These are phyloP conservation scores for Tachycineta bicolor DNA, from an alignment of 2,113 vertebrate species.

Conservation along the genomic window DNA sequence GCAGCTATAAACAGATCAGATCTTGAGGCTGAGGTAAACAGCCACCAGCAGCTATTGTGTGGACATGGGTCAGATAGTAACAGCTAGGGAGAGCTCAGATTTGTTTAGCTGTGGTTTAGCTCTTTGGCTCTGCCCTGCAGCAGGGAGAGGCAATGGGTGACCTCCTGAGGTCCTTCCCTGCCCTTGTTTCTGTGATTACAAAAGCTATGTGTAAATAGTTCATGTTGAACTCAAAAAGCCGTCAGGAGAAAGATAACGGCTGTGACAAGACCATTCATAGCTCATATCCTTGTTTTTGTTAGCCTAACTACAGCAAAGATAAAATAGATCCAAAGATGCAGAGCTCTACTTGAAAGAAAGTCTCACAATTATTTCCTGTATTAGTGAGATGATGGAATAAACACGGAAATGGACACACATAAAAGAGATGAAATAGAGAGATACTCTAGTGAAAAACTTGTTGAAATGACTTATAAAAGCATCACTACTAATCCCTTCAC, in stretches of 20 bases:
- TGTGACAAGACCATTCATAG: background rate
- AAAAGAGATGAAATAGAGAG: background rate
- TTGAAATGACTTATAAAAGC: background rate
- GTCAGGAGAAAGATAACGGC: background rate
- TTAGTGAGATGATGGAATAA: conserved; percentile 44
- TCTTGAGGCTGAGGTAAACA: background rate
- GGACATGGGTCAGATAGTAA: background rate
- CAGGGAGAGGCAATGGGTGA: background rate
- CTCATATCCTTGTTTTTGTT: background rate
- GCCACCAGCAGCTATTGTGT: background rate
- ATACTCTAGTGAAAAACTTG: conserved; percentile 5
- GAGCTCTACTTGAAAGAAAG: conserved; percentile 20
- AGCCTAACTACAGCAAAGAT: conserved; percentile 33
- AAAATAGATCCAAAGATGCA: conserved; percentile 25
- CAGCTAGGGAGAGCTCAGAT: background rate
- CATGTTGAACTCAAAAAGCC: background rate
- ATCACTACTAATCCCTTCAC: background rate
- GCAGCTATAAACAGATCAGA: background rate
- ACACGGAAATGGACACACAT: background rate
- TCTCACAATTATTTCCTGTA: conserved; percentile 11
- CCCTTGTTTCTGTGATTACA: background rate
- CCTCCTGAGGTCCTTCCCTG: background rate
- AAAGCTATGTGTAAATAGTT: background rate
- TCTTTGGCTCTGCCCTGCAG: background rate
- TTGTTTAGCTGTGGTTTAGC: background rate